Evolutionary conservation across 2,888 invertebrate genomes (phyloP).

Genomic region (Spisula subtruncata): DNA sequence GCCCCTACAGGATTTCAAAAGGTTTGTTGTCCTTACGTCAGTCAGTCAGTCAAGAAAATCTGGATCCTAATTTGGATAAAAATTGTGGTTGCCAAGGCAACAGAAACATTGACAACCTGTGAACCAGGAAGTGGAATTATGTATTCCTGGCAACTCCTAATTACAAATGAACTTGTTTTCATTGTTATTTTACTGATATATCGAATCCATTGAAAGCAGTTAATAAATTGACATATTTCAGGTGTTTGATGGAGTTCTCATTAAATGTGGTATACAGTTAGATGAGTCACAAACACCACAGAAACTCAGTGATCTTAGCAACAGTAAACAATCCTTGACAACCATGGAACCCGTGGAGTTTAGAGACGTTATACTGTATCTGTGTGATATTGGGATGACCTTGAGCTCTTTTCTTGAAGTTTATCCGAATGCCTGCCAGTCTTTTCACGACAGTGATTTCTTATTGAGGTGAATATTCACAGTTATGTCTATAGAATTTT

Average conservation of each 20-base stretch:
- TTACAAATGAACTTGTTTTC: background rate
- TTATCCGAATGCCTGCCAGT: conserved; percentile 89
- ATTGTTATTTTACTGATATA: background rate
- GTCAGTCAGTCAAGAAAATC: no score
- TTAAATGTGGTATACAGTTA: conserved; percentile 81
- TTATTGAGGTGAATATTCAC: conserved; percentile 77
- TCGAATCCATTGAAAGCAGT: no score
- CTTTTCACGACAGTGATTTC: conserved; percentile 90
- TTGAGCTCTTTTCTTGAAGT: conserved; percentile 91
- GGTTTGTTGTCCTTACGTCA: no score
- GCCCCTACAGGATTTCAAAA: no score
- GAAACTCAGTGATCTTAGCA: conserved; percentile 72
- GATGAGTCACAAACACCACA: conserved; percentile 76
- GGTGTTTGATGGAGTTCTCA: conserved; percentile 87
- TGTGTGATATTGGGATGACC: conserved; percentile 92
- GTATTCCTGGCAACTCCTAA: no score
- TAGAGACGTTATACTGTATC: conserved; percentile 91
- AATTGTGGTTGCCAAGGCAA: no score
- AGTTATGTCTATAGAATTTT: background rate
- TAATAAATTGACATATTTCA: conserved; percentile 71
- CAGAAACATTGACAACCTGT: no score
- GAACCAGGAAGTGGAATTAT: no score
- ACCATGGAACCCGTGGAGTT: conserved; percentile 86
- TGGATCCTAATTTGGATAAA: no score
- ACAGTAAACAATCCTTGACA: conserved; percentile 68